A percentile compares a stretch with the other conserved stretches of the same genome.
Conservation (phyloP, 1,140 invertebrate genomes). For the Eufriesea mexicana region DNA sequence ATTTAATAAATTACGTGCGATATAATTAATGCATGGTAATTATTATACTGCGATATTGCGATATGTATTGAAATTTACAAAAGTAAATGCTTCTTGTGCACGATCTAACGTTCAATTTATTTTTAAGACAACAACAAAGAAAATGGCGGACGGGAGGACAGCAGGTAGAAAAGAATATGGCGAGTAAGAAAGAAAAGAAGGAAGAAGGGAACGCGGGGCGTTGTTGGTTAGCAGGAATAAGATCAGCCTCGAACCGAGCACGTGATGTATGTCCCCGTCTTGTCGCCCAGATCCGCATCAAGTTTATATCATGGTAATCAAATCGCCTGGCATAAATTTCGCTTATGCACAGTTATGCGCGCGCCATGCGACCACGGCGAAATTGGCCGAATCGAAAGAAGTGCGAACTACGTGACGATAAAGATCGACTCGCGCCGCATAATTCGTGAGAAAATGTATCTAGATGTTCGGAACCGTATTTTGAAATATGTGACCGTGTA, state of each 20-base stretch:
- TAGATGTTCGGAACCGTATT: conserved; percentile 1
- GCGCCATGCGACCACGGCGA: conserved; percentile 46
- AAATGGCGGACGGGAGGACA: conserved; percentile 2
- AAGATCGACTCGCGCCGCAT: conserved; percentile 15
- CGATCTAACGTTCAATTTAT: not conserved
- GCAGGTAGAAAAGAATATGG: not conserved
- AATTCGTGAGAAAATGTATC: conserved; percentile 5
- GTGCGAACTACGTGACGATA: conserved; percentile 41
- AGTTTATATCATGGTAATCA: conserved; percentile 82
- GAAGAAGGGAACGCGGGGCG: conserved; percentile 45
- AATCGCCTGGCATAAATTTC: conserved; percentile 81
- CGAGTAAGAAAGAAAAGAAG: conserved; percentile 36
- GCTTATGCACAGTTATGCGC: conserved; percentile 77
- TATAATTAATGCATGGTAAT: no score
- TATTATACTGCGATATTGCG: no score
- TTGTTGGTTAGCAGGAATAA: conserved; percentile 63
- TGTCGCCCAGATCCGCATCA: conserved; percentile 78
- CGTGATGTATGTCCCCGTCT: conserved; percentile 81
- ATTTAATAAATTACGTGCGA: no score
- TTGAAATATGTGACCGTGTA: not conserved
- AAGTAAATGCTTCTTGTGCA: no score
- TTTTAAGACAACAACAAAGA: not conserved
- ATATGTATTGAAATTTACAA: no score
- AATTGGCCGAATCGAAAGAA: conserved; percentile 66
- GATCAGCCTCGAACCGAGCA: conserved; percentile 66